These are phyloP conservation scores for Dimorphilus gyrociliatus DNA, from an alignment of 2,888 invertebrate genomes.

Conservation along the genomic window DNA sequence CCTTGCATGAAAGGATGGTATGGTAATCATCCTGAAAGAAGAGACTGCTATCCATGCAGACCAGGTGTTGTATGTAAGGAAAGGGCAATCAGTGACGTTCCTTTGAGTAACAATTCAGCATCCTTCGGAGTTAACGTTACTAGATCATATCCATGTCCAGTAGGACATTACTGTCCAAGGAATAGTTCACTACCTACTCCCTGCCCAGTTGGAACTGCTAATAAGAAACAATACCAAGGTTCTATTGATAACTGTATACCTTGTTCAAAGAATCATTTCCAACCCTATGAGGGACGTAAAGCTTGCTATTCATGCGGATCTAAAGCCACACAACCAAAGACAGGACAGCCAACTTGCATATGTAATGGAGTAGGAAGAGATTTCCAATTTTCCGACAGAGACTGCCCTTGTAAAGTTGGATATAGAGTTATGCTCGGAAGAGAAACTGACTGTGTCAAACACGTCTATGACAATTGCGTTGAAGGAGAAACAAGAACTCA, in stretches of 20 bases:
- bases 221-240: slow-evolving; percentile 11
- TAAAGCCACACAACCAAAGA: slow-evolving; percentile 17
- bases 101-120: slow-evolving; percentile 19
- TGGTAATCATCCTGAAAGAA: slow-evolving; percentile 21
- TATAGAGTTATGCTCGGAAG: slow-evolving; percentile 14
- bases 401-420: slow-evolving; percentile 26
- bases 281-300: slow-evolving; percentile 19
- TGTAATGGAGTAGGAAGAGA: slow-evolving; percentile 27
- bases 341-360: slow-evolving; percentile 19
- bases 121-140: slow-evolving; percentile 21
- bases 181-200: slow-evolving; percentile 17
- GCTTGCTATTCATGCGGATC: slow-evolving; percentile 26
- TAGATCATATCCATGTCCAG: slow-evolving; percentile 26
- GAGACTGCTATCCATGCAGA: slow-evolving; percentile 22
- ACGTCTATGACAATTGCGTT: slow-evolving; percentile 20
- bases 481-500: slow-evolving; percentile 17
- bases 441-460: slow-evolving; percentile 20
- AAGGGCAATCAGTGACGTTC: slow-evolving; percentile 23
- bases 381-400: slow-evolving; percentile 24
- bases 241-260: slow-evolving; percentile 15
- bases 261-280: slow-evolving; percentile 24
- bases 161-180: slow-evolving; percentile 30
- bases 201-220: slow-evolving; percentile 24
- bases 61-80: slow-evolving; percentile 30
- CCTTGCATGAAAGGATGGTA: slow-evolving; percentile 27